Conservation (phyloP, 1,140 invertebrate species). For the Drosophila hydei region DNA sequence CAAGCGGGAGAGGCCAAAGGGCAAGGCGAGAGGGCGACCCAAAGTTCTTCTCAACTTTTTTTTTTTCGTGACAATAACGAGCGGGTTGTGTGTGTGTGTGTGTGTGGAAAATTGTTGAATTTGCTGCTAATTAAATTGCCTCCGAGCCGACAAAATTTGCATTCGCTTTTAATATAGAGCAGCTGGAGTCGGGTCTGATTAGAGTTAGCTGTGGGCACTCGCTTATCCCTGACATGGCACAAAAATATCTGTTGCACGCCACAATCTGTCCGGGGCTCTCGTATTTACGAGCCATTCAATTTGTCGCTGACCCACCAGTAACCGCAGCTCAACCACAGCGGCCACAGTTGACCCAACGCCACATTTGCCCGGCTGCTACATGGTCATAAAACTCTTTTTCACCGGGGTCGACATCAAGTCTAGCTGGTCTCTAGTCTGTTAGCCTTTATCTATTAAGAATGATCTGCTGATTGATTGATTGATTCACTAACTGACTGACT, state of each 20-base stretch:
- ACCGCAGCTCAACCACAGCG: conserved; percentile 17
- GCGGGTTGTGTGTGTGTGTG: conserved; percentile 10
- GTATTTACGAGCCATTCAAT: conserved; percentile 41
- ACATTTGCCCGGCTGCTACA: conserved; percentile 1
- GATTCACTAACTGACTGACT: too few relatives aligned
- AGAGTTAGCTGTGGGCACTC: conserved; percentile 18
- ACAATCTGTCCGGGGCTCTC: conserved; percentile 35
- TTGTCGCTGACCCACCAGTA: conserved; percentile 34
- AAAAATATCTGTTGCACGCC: conserved; percentile 16
- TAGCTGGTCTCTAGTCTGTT: too few relatives aligned
- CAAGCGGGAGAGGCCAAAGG: not conserved
- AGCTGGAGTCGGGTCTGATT: conserved; percentile 9
- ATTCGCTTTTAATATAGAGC: conserved; percentile 74
- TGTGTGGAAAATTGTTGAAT: conserved; percentile 72
- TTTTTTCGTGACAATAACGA: conserved; percentile 34
- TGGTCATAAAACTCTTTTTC: conserved; percentile 3
- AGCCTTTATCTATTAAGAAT: too few relatives aligned
- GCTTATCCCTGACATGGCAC: conserved; percentile 43
- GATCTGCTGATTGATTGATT: too few relatives aligned
- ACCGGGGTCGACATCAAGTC: too few relatives aligned
- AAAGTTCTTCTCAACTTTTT: conserved; percentile 15
- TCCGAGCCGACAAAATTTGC: conserved; percentile 55
- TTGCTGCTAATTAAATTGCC: conserved; percentile 80
- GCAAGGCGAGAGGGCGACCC: not conserved
- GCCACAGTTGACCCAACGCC: conserved; percentile 20